Evolutionary conservation across 2,113 vertebrate species (phyloP), one percentile per base, ranked within the genome.

Genomic region (Ancistrus triradiatus): DNA sequence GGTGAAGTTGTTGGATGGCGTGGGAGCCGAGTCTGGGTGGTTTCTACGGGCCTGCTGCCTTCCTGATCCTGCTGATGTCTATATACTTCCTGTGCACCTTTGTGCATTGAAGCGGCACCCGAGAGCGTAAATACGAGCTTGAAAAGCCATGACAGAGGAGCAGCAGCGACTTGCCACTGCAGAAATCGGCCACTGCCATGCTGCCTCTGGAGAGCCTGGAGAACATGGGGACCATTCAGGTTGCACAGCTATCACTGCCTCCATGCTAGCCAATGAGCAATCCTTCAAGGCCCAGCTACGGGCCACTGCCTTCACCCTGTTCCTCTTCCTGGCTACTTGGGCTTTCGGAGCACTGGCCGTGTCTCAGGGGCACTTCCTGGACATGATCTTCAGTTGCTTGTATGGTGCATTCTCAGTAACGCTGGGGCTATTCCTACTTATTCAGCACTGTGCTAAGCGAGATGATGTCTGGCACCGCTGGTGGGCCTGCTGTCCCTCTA

Each of bases 381-480:
- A 98, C 88, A 96, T 98, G 94, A 91, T 99, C 80, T 99, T 99
- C 83, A 99, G 96, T 82, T 99, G 96, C 78, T 88, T 99, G 14
- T 99, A 98, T 0, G 96, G 96, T 76, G 95, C 95, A 67, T 98
- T 94, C 82, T 98, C 95, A 0, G 95, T 99, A 72, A 98, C 96
- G 0, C 83, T 99, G 31, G 96, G 95, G 72, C 94, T 99, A 68
- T 98, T 98, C 56, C 87, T 98, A 63, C 90, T 99, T 64, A 97
- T 99, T 78, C 96, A 99, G 82, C 96, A 99, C 87, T 98, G 96
- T 63, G 96, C 96, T 75, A 99, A 99, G 69, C 86, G 96, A 1
- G 96, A 99, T 0, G 96, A 99, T 0, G 93, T 99, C 37, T 99
- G 96, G 96, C 95, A 93, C 31, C 94, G 94, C 75, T 99, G 96